Evolutionary conservation across 2,888 invertebrate species (phyloP).

Genomic region (Andrena marginata): DNA sequence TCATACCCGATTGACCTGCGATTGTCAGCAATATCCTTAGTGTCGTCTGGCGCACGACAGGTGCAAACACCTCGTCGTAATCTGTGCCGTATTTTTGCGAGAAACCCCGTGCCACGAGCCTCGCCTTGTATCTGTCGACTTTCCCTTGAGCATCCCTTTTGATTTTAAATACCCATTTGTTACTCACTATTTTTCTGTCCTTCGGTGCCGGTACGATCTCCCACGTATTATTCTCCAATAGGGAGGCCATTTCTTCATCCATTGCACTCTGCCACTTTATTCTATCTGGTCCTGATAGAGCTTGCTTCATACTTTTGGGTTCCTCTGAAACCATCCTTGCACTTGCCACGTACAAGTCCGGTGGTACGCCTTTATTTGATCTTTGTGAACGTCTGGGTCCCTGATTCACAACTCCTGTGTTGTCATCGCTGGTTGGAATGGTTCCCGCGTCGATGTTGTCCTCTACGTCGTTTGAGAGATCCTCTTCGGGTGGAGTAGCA

Average conservation of each 20-base stretch:
- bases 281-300: slow-evolving; percentile 4
- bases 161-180: slow-evolving; percentile 28
- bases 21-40: background rate
- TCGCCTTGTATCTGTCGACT: slow-evolving; percentile 6
- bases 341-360: no score
- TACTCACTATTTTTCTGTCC: background rate
- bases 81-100: slow-evolving; percentile 22
- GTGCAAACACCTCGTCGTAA: slow-evolving; percentile 19
- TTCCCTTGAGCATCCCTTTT: background rate
- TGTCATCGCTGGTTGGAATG: no score
- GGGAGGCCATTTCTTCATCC: slow-evolving; percentile 10
- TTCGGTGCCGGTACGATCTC: background rate
- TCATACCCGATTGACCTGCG: background rate
- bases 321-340: background rate
- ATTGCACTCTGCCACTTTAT: slow-evolving; percentile 17
- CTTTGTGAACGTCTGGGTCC: no score
- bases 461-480: no score
- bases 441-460: no score
- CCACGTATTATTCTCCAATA: slow-evolving; percentile 8
- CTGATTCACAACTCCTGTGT: no score
- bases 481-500: no score
- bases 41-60: background rate
- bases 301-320: slow-evolving; percentile 1
- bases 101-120: slow-evolving; percentile 25
- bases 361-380: no score